phyloP scores from a whole-genome alignment of 2,888 invertebrate genomes.

The Habroteleia sp. region DNA sequence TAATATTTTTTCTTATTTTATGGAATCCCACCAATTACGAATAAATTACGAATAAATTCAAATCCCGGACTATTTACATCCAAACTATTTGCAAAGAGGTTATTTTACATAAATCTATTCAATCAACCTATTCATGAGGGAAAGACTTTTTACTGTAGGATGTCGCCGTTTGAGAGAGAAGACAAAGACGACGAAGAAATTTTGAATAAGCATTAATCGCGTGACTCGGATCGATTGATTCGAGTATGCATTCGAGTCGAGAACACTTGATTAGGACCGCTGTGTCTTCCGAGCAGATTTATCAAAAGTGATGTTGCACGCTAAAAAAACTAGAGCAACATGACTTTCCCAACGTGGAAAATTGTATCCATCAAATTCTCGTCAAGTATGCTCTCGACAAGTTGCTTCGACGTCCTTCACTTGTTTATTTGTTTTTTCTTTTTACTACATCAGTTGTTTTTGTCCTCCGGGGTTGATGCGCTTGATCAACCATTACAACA shows the following conservation, averaged over 20 bases:
- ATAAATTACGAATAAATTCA: no score
- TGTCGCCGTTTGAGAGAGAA: conserved; percentile 44
- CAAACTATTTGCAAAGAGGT: no score
- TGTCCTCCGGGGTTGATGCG: neutral
- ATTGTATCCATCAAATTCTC: conserved; percentile 59
- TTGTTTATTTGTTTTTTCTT: conserved; percentile 36
- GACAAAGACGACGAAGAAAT: conserved; percentile 12
- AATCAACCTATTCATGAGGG: no score
- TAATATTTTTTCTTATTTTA: no score
- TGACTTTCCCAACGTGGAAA: conserved; percentile 46
- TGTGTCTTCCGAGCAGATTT: conserved; percentile 43
- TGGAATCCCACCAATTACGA: no score
- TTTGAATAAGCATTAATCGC: conserved; percentile 59
- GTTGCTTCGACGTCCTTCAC: conserved; percentile 49
- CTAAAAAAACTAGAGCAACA: conserved; percentile 43
- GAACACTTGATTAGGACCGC: conserved; percentile 62
- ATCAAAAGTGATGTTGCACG: conserved; percentile 46
- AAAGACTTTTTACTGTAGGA: no score
- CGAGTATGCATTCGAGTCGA: conserved; percentile 61
- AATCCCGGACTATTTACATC: no score
- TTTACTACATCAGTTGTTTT: conserved; percentile 15
- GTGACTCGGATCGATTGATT: conserved; percentile 60
- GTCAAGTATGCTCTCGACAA: conserved; percentile 38
- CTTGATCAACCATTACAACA: neutral
- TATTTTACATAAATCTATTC: no score